Evolutionary conservation across 2,888 invertebrate genomes (phyloP).

Genomic region (Pseudococcus longispinus): DNA sequence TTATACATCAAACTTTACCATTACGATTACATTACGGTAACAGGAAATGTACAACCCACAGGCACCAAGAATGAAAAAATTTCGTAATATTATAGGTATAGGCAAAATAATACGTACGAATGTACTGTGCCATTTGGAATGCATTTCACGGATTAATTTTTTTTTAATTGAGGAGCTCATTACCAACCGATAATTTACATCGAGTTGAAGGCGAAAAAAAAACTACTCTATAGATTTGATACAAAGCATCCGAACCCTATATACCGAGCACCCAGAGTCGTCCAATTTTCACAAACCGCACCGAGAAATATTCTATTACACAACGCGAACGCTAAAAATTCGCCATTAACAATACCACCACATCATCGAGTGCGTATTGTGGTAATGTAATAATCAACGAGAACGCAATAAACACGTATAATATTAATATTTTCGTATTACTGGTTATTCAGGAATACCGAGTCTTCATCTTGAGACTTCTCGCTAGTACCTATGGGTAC

Average conservation of each 20-base stretch:
- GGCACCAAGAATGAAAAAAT: slow-evolving; percentile 3
- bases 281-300: slow-evolving; percentile 30
- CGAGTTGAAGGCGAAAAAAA: background rate
- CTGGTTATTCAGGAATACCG: slow-evolving; percentile 37
- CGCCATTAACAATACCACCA: slow-evolving; percentile 26
- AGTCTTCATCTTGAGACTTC: background rate
- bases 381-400: slow-evolving; percentile 3
- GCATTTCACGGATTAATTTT: slow-evolving; percentile 22
- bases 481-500: background rate
- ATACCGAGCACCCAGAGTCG: background rate
- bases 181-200: background rate
- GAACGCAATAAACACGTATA: slow-evolving; percentile 21
- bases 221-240: background rate
- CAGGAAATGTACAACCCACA: slow-evolving; percentile 2
- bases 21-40: background rate
- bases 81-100: background rate
- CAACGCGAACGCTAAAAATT: slow-evolving; percentile 22
- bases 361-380: background rate
- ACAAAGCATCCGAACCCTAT: background rate
- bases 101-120: background rate
- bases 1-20: slow-evolving; percentile 8
- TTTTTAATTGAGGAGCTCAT: slow-evolving; percentile 1
- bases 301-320: background rate
- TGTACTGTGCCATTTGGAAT: background rate
- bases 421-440: slow-evolving; percentile 39